These are phyloP conservation scores for Drosophila stalkeri DNA, from an alignment of 2,888 invertebrate genomes.

Conservation along the genomic window DNA sequence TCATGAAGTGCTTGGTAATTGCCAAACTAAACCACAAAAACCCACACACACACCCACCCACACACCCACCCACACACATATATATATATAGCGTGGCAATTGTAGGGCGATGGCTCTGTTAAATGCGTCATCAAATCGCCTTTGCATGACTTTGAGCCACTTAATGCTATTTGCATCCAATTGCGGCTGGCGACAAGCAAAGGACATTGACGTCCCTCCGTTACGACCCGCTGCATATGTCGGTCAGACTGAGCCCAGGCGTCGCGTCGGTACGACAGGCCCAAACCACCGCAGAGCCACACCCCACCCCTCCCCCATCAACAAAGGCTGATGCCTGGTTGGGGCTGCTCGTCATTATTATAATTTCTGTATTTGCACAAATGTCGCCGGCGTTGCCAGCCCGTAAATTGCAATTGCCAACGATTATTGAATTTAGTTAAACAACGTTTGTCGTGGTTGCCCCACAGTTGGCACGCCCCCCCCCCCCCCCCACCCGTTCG, in stretches of 20 bases:
- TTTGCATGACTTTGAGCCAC: constrained; percentile 78
- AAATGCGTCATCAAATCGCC: constrained; percentile 76
- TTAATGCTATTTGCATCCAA: constrained; percentile 81
- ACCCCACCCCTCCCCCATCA: too few species aligned
- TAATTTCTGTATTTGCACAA: constrained; percentile 82
- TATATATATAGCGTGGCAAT: not conserved
- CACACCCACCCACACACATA: not conserved
- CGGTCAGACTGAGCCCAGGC: constrained; percentile 40
- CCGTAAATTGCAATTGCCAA: constrained; percentile 80
- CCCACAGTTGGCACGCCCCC: not conserved
- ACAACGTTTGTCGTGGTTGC: constrained; percentile 73
- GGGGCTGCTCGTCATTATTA: constrained; percentile 75
- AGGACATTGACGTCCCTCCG: constrained; percentile 53
- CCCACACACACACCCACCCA: constrained; percentile 19
- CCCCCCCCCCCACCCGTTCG: too few species aligned
- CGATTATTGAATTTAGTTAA: constrained; percentile 83
- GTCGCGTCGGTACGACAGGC: not conserved
- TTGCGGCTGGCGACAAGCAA: constrained; percentile 59
- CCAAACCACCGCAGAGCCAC: not conserved
- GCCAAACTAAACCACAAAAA: constrained; percentile 69
- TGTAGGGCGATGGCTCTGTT: constrained; percentile 16
- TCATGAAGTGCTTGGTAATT: constrained; percentile 61
- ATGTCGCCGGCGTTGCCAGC: constrained; percentile 56
- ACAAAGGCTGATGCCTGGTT: constrained; percentile 38
- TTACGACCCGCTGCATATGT: constrained; percentile 54